A percentile compares a stretch with the other conserved stretches of the same genome.
Conservation (phyloP, 2,888 invertebrate genomes). For the Eupithecia centaureata region DNA sequence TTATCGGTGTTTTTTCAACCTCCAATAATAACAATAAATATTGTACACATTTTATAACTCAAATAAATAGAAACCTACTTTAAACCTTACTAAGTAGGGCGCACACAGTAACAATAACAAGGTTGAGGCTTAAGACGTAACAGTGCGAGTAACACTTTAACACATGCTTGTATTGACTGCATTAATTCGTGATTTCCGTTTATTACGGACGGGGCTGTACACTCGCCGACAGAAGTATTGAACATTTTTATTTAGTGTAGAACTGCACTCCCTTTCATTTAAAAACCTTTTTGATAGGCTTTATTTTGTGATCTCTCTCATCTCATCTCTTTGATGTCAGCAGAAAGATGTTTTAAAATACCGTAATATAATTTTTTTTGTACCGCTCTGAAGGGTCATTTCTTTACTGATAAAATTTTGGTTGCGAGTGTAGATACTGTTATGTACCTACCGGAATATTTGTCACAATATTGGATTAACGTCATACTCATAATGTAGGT, state of each 20-base stretch:
- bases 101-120: constrained; percentile 14
- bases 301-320: neutral
- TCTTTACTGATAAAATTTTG: neutral
- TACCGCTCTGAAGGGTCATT: neutral
- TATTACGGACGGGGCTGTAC: constrained; percentile 27
- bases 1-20: constrained; percentile 2
- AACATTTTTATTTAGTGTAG: neutral
- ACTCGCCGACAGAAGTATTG: constrained; percentile 6
- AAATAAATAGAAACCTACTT: neutral
- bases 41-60: neutral
- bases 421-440: constrained; percentile 20
- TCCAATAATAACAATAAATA: neutral
- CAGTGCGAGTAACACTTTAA: constrained; percentile 20
- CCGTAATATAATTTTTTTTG: no score
- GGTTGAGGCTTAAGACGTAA: constrained; percentile 33
- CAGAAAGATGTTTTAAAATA: no score
- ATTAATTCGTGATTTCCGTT: constrained; percentile 39
- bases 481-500: constrained; percentile 26
- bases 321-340: neutral
- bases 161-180: constrained; percentile 34
- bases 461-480: constrained; percentile 29
- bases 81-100: constrained; percentile 10
- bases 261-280: neutral
- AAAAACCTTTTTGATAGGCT: neutral
- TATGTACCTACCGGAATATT: constrained; percentile 25